A percentile compares a stretch with the other conserved stretches of the same genome.
phyloP scores from a whole-genome alignment of 2,797 vertebrate genomes.

The Coregonus suidteri region DNA sequence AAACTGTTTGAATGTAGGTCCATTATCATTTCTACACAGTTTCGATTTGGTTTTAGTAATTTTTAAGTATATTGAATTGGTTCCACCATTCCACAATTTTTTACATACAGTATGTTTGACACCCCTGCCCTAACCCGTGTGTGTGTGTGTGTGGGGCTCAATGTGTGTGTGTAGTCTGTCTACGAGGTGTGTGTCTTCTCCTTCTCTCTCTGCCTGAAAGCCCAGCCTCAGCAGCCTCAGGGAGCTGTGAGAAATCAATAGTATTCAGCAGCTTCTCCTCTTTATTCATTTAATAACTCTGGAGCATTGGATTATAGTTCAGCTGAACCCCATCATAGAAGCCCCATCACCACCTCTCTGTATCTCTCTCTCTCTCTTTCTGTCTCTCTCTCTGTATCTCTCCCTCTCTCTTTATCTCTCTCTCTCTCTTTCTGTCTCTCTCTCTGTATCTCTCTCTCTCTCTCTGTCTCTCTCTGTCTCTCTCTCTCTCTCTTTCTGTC shows the following conservation, averaged over 20 bases:
- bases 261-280: constrained; percentile 80
- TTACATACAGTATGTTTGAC: no score
- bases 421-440: not conserved
- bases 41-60: no score
- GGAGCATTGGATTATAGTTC: constrained; percentile 82
- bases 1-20: no score
- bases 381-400: not conserved
- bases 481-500: not conserved
- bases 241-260: constrained; percentile 84
- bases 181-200: constrained; percentile 34
- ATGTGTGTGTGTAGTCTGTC: no score
- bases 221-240: constrained; percentile 72
- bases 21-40: no score
- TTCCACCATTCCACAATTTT: no score
- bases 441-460: not conserved
- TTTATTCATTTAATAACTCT: constrained; percentile 85
- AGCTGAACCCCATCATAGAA: constrained; percentile 79
- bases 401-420: not conserved
- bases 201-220: constrained; percentile 71
- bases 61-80: no score
- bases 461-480: constrained; percentile 21
- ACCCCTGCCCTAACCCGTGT: not conserved
- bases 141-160: constrained; percentile 45
- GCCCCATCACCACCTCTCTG: constrained; percentile 77
- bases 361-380: not conserved